Percentiles rank a stretch among this genome's conserved stretches.
Conservation (phyloP, 2,113 vertebrate species). For the Cygnus atratus region DNA sequence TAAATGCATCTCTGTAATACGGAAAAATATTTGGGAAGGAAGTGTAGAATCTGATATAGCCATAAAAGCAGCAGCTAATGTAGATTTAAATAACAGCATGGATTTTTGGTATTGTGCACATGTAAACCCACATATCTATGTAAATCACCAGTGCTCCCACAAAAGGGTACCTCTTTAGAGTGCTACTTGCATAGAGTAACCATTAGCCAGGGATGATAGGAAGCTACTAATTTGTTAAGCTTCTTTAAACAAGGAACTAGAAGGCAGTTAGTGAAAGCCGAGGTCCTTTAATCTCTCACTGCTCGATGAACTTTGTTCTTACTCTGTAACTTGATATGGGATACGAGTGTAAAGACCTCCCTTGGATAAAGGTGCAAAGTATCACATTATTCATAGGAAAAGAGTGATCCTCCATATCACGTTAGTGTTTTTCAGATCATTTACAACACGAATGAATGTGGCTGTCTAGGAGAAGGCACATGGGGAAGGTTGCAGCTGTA, state of each 20-base stretch:
- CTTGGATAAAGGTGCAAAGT: slow-evolving; percentile 13
- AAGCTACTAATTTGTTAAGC: neutral
- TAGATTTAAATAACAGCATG: neutral
- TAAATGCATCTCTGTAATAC: neutral
- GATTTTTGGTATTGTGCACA: neutral
- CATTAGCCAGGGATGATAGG: neutral
- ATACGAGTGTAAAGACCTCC: neutral
- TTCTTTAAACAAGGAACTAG: neutral
- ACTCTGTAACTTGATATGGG: neutral
- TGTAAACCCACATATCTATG: neutral
- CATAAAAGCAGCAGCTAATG: neutral
- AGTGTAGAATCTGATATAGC: neutral
- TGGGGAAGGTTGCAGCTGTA: neutral
- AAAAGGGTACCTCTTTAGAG: neutral
- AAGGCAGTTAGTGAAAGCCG: neutral
- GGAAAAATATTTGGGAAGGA: neutral
- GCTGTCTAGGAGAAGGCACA: neutral
- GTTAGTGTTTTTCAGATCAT: neutral
- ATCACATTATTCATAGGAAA: neutral
- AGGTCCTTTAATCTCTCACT: neutral
- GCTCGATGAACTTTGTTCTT: slow-evolving; percentile 18
- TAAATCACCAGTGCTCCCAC: neutral
- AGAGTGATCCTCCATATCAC: neutral
- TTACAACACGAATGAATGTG: neutral
- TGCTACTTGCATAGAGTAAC: neutral